Conservation (phyloP, 2,797 vertebrate genomes). For the Pseudomugil tenellus region DNA sequence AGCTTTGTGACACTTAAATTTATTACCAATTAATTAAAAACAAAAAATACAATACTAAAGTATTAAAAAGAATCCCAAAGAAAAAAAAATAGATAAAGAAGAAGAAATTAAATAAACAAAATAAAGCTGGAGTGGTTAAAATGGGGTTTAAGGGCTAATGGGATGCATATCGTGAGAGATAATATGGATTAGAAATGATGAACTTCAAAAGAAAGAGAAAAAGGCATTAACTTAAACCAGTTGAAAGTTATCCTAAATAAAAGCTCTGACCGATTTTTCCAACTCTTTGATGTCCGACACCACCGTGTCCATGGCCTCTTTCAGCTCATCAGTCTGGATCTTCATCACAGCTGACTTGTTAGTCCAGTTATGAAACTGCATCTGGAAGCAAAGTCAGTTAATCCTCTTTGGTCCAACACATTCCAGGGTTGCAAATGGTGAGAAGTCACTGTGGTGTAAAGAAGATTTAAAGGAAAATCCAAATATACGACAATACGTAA, state of each 20-base stretch:
- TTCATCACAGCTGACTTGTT: constrained; percentile 82
- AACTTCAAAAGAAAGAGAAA: background rate
- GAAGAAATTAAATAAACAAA: too few species aligned
- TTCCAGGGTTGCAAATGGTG: background rate
- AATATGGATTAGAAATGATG: background rate
- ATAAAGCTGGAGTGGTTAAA: too few species aligned
- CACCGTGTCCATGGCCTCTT: constrained; percentile 76
- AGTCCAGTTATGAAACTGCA: constrained; percentile 85
- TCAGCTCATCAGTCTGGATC: constrained; percentile 79
- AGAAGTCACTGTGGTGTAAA: background rate
- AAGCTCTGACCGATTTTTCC: constrained; percentile 80
- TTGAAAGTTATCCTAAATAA: constrained; percentile 1
- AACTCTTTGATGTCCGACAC: constrained; percentile 80
- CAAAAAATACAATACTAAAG: too few species aligned
- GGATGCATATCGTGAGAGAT: background rate
- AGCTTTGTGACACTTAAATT: too few species aligned
- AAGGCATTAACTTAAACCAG: background rate
- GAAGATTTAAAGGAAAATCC: background rate
- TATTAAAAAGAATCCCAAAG: too few species aligned
- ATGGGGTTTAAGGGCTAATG: background rate
- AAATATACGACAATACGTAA: background rate
- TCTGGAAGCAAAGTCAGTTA: constrained; percentile 72
- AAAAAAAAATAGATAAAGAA: too few species aligned
- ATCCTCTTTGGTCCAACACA: background rate
- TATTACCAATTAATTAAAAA: too few species aligned